Conservation (phyloP, 30 jellyfish, hydroid and myxozoan genomes). For the Mastigias papua region DNA sequence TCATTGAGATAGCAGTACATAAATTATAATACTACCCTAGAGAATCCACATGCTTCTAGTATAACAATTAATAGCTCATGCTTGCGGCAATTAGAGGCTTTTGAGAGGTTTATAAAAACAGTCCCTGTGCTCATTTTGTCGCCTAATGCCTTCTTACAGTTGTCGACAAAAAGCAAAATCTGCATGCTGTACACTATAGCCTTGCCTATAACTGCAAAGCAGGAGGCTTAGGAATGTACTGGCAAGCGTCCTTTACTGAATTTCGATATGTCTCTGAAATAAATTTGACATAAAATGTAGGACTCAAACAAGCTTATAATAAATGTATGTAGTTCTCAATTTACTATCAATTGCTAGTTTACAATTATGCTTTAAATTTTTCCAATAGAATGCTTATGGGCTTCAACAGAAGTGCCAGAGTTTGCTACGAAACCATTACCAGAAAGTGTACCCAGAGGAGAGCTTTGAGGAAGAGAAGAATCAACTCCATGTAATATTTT, state of each 20-base stretch:
- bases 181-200: neutral
- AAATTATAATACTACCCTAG: neutral
- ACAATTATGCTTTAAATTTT: neutral
- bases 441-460: conserved; percentile 25
- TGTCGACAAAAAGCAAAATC: neutral
- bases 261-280: conserved; percentile 6
- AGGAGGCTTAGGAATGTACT: neutral
- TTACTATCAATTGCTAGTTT: too few relatives aligned
- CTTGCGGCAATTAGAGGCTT: neutral
- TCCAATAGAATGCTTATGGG: conserved; percentile 76
- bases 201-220: neutral
- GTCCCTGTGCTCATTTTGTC: neutral
- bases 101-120: neutral
- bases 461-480: neutral
- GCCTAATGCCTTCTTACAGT: neutral
- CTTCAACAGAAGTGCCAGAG: conserved; percentile 90
- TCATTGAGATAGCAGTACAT: neutral
- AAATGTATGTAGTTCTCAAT: too few relatives aligned
- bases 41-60: neutral
- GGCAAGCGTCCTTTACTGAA: neutral
- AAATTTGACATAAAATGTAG: neutral
- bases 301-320: conserved; percentile 1
- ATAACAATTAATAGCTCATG: neutral
- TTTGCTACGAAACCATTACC: conserved; percentile 81
- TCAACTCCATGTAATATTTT: too few relatives aligned